Percentiles rank a stretch among this genome's conserved stretches.
Evolutionary conservation across 1,140 invertebrate genomes (phyloP).

Genomic region (Apis cerana): DNA sequence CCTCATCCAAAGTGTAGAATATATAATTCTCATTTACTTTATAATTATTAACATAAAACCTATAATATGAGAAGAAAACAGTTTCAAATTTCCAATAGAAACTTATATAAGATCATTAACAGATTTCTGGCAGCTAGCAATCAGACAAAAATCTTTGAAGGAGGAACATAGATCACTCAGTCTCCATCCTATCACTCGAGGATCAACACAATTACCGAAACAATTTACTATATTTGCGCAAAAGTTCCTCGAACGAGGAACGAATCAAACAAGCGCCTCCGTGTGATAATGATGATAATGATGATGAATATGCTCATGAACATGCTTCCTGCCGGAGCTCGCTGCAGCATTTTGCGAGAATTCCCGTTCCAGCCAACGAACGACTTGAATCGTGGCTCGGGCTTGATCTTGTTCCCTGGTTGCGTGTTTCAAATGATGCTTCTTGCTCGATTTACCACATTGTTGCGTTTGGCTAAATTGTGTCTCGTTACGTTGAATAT

Average conservation of each 20-base stretch:
- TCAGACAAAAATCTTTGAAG: not conserved
- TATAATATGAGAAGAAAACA: not conserved
- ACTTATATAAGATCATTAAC: not conserved
- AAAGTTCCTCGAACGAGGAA: constrained; percentile 3
- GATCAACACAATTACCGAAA: constrained; percentile 46
- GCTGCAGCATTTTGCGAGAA: constrained; percentile 77
- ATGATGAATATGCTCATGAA: constrained; percentile 92
- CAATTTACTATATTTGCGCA: constrained; percentile 26
- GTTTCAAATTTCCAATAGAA: not conserved
- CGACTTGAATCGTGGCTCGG: constrained; percentile 86
- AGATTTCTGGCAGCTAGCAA: not conserved
- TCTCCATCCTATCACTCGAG: constrained; percentile 34
- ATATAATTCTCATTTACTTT: not conserved
- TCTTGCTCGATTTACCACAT: constrained; percentile 72
- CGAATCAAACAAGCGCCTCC: constrained; percentile 73
- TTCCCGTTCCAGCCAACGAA: constrained; percentile 83
- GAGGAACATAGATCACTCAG: not conserved
- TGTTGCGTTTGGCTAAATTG: constrained; percentile 68
- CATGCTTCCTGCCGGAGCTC: constrained; percentile 80
- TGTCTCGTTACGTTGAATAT: constrained; percentile 67
- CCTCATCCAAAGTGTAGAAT: not conserved
- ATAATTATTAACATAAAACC: not conserved
- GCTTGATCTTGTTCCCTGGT: constrained; percentile 86
- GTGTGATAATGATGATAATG: constrained; percentile 90
- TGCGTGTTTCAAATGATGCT: constrained; percentile 85